These are phyloP conservation scores for Drosophila testacea DNA, from an alignment of 2,888 invertebrate species.

Conservation along the genomic window DNA sequence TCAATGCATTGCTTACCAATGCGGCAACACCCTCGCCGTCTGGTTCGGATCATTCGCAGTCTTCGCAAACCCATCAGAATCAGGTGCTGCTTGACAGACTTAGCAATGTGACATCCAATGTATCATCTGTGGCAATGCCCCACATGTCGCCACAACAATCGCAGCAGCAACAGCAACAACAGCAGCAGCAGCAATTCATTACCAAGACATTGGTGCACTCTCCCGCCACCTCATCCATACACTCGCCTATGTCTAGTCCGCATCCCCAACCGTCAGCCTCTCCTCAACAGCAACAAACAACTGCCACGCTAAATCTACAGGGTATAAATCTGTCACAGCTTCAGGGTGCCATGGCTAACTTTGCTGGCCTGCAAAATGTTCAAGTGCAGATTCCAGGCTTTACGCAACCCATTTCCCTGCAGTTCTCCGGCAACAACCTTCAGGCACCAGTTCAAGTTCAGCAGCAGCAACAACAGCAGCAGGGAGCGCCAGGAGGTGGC, in stretches of 20 bases:
- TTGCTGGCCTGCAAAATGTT: constrained; percentile 91
- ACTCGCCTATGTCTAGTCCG: constrained; percentile 88
- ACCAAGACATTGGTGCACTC: constrained; percentile 84
- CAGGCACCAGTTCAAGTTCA: constrained; percentile 78
- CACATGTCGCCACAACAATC: constrained; percentile 83
- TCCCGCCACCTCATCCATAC: constrained; percentile 84
- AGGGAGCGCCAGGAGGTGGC: constrained; percentile 36
- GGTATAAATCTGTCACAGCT: constrained; percentile 90
- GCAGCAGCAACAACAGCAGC: constrained; percentile 60
- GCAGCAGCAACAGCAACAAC: constrained; percentile 67
- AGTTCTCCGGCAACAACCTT: constrained; percentile 89
- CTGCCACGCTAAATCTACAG: constrained; percentile 87
- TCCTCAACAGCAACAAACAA: constrained; percentile 84
- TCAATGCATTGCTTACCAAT: constrained; percentile 87
- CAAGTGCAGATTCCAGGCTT: constrained; percentile 92
- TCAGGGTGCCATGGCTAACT: constrained; percentile 86
- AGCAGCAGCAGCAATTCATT: constrained; percentile 79
- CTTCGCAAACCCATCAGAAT: constrained; percentile 80
- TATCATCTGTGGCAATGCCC: constrained; percentile 74
- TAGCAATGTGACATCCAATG: constrained; percentile 81
- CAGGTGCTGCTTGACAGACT: constrained; percentile 84
- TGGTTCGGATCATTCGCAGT: constrained; percentile 83
- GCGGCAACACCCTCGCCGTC: constrained; percentile 83
- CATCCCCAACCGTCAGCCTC: constrained; percentile 85
- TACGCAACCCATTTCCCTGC: constrained; percentile 93